Evolutionary conservation across 2,888 invertebrate genomes (phyloP).

Genomic region (Nemapogon koenigi): DNA sequence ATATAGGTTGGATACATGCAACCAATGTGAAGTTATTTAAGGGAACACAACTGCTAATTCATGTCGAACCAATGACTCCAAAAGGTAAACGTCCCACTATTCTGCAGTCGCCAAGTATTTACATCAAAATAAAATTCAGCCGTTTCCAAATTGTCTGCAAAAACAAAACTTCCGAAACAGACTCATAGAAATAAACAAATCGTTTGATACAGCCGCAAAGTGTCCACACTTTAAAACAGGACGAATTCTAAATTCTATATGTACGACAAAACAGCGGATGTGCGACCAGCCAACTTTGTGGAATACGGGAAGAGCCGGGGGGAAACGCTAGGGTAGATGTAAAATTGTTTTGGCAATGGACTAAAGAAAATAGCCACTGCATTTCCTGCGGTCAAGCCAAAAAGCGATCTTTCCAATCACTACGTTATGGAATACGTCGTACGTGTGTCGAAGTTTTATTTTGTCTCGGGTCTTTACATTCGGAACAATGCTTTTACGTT

Average conservation of each 20-base stretch:
- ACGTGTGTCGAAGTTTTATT: slow-evolving; percentile 28
- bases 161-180: too few relatives aligned
- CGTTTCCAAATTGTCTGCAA: too few relatives aligned
- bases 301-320: slow-evolving; percentile 44
- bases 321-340: slow-evolving; percentile 40
- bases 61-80: too few relatives aligned
- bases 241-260: slow-evolving; percentile 32
- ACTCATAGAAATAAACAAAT: too few relatives aligned
- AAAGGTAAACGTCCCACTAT: too few relatives aligned
- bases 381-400: slow-evolving; percentile 62
- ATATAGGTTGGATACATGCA: too few relatives aligned
- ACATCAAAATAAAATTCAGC: too few relatives aligned
- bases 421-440: slow-evolving; percentile 36
- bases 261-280: slow-evolving; percentile 29
- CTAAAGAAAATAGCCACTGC: slow-evolving; percentile 48
- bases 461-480: too few relatives aligned
- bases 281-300: slow-evolving; percentile 38
- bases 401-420: slow-evolving; percentile 51
- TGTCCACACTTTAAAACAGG: slow-evolving; percentile 28
- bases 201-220: neutral
- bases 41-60: too few relatives aligned
- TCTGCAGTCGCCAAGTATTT: too few relatives aligned
- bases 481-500: too few relatives aligned
- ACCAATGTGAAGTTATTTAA: too few relatives aligned
- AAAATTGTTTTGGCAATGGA: slow-evolving; percentile 52